Evolutionary conservation across 2,888 invertebrate species (phyloP).

Genomic region (Therioaphis trifolii): DNA sequence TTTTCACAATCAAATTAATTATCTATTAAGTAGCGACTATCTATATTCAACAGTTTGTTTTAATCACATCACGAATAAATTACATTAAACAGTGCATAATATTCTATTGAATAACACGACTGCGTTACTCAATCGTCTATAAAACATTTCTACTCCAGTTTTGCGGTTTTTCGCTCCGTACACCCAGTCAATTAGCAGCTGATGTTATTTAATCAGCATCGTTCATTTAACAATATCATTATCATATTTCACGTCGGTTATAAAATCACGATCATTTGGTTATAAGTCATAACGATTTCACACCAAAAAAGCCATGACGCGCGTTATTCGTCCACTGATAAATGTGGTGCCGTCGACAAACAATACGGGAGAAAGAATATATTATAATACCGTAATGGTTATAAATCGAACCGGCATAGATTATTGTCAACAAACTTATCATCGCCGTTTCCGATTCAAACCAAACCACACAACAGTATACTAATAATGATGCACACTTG

Average conservation of each 20-base stretch:
- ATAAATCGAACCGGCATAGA: background rate
- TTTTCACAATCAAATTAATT: no score
- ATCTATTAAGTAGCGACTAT: no score
- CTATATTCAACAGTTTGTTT: no score
- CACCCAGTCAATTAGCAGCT: conserved; percentile 15
- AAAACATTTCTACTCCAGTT: background rate
- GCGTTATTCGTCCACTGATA: background rate
- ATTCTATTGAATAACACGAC: conserved; percentile 8
- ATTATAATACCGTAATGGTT: background rate
- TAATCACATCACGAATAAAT: no score
- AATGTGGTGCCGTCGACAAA: background rate
- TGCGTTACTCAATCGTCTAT: conserved; percentile 3
- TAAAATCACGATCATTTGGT: background rate
- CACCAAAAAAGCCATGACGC: no score
- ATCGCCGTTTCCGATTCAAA: conserved; percentile 11
- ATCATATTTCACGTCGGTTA: background rate
- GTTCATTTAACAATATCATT: no score
- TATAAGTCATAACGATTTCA: background rate
- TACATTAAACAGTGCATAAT: no score
- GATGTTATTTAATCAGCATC: conserved; percentile 20
- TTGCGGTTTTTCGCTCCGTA: conserved; percentile 14
- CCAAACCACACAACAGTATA: background rate
- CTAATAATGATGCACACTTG: conserved; percentile 25
- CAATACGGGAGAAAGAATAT: background rate
- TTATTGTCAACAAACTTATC: conserved; percentile 1